Evolutionary conservation across 2,113 vertebrate species (phyloP).

Genomic region (Paralichthys olivaceus): DNA sequence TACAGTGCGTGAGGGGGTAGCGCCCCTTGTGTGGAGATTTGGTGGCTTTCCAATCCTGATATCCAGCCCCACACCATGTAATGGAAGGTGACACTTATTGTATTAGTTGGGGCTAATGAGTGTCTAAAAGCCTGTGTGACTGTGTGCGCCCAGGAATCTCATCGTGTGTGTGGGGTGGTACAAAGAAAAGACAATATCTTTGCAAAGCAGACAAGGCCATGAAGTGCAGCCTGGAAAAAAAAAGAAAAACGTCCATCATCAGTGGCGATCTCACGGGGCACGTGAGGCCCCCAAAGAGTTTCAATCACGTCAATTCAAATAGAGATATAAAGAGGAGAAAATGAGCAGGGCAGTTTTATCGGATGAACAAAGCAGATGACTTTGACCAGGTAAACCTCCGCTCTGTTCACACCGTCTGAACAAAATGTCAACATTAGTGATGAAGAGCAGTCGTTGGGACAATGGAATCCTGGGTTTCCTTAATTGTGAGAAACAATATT

Average conservation of each 20-base stretch:
- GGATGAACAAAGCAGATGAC: background rate
- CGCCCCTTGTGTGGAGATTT: conserved; percentile 76
- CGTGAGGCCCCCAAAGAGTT: conserved; percentile 51
- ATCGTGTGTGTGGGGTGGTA: conserved; percentile 76
- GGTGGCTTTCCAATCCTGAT: conserved; percentile 80
- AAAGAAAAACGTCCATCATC: conserved; percentile 26
- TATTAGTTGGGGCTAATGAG: conserved; percentile 83
- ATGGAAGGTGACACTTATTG: conserved; percentile 85
- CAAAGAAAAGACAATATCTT: conserved; percentile 64
- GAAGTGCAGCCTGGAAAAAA: conserved; percentile 47
- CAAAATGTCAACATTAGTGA: background rate
- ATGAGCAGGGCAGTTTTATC: conserved; percentile 16
- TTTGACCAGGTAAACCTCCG: background rate
- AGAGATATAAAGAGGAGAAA: conserved; percentile 60
- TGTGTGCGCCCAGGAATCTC: conserved; percentile 75
- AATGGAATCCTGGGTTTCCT: background rate
- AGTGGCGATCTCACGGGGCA: conserved; percentile 55
- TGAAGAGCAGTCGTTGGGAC: background rate
- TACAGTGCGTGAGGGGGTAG: conserved; percentile 52
- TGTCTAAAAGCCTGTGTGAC: conserved; percentile 84
- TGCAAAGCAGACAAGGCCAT: conserved; percentile 50
- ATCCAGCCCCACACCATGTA: conserved; percentile 78
- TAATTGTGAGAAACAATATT: background rate
- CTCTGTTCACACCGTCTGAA: background rate
- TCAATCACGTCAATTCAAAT: conserved; percentile 42